Evolutionary conservation across 92 coral and sea anemone species (phyloP).

Genomic region (Bergia puertoricense): DNA sequence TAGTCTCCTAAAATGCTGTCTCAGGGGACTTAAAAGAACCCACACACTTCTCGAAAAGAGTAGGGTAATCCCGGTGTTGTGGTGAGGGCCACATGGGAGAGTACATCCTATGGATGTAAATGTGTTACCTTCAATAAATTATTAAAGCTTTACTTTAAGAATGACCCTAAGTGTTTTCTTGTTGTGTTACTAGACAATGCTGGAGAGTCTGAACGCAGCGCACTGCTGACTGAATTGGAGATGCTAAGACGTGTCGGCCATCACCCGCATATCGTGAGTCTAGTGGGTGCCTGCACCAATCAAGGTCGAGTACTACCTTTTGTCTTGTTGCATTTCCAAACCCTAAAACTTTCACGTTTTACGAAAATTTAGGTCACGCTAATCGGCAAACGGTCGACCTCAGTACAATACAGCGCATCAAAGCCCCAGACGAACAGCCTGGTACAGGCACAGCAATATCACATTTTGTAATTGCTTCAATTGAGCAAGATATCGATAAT

Average conservation of each 20-base stretch:
- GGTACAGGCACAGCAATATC: no score
- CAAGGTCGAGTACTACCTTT: conserved; percentile 56
- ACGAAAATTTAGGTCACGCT: background rate
- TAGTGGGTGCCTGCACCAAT: conserved; percentile 87
- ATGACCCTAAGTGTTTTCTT: background rate
- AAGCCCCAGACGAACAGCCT: no score
- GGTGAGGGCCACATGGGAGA: no score
- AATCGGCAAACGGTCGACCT: background rate
- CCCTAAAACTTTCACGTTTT: background rate
- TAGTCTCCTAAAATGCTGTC: no score
- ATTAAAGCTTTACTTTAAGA: no score
- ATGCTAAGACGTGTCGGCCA: conserved; percentile 80
- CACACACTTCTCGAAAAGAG: no score
- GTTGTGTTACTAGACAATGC: conserved; percentile 53
- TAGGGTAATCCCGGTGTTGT: no score
- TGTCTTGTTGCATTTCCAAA: background rate
- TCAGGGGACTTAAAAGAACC: no score
- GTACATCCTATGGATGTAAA: no score
- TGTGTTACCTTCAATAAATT: no score
- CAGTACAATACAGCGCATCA: background rate
- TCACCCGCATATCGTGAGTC: conserved; percentile 76
- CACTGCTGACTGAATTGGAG: conserved; percentile 69
- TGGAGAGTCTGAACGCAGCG: conserved; percentile 47
- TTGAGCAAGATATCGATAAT: no score
- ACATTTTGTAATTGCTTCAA: no score